Conservation (phyloP, 2,113 vertebrate species). For the Microcebus jonahi region DNA sequence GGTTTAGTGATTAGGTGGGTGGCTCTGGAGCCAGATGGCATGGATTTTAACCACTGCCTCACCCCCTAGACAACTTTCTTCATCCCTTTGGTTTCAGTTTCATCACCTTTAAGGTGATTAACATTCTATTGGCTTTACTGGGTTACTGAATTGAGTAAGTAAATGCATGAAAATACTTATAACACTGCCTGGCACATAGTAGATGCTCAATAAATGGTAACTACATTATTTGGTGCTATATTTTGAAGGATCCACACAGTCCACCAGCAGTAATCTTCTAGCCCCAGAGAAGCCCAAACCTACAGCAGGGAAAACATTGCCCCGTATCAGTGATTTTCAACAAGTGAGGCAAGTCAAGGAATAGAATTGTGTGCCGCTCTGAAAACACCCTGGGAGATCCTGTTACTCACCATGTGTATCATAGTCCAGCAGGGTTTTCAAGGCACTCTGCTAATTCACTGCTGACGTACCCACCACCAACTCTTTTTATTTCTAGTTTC, state of each 20-base stretch:
- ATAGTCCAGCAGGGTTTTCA: not conserved
- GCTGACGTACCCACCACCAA: not conserved
- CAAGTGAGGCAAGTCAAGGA: not conserved
- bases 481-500: not conserved
- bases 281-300: not conserved
- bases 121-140: not conserved
- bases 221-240: not conserved
- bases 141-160: conserved; percentile 21
- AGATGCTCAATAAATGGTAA: not conserved
- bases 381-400: not conserved
- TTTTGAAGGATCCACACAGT: not conserved
- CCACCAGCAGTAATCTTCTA: not conserved
- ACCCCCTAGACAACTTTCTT: not conserved
- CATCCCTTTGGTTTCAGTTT: not conserved
- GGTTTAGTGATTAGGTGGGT: not conserved
- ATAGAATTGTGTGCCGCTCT: not conserved
- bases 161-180: not conserved
- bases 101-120: not conserved
- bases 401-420: not conserved
- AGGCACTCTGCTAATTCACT: not conserved
- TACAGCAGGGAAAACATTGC: not conserved
- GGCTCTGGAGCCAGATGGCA: not conserved
- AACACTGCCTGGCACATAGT: not conserved
- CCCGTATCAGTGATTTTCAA: not conserved
- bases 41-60: not conserved